Evolutionary conservation across 2,797 vertebrate genomes (phyloP).

Genomic region (Malurus splendens): DNA sequence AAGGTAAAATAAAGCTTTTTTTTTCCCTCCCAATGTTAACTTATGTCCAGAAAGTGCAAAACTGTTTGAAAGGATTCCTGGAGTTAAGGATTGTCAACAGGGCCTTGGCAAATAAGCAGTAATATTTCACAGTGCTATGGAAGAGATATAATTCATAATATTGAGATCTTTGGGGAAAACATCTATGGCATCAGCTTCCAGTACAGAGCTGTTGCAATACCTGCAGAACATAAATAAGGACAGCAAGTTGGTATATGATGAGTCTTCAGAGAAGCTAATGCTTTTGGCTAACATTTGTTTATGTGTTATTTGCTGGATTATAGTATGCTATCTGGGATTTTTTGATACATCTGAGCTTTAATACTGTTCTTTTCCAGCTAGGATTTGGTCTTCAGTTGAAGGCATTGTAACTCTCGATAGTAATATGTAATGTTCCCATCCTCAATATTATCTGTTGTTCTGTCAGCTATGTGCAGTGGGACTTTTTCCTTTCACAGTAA

Average conservation of each 20-base stretch:
- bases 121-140: slow-evolving; percentile 31
- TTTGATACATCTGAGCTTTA: not conserved
- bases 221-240: not conserved
- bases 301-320: not conserved
- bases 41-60: slow-evolving; percentile 45
- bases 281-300: not conserved
- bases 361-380: not conserved
- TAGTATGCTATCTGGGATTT: not conserved
- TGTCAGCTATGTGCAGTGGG: not conserved
- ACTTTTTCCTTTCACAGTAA: not conserved
- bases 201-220: not conserved
- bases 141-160: slow-evolving; percentile 38
- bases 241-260: not conserved
- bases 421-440: not conserved
- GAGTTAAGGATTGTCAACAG: slow-evolving; percentile 18
- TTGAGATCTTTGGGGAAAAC: not conserved
- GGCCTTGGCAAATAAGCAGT: slow-evolving; percentile 49
- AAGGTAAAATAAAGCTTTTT: not conserved
- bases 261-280: not conserved
- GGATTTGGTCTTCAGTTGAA: not conserved
- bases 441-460: not conserved
- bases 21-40: not conserved
- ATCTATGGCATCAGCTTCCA: not conserved
- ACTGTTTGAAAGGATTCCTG: slow-evolving; percentile 55
- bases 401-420: not conserved